Base-by-base conservation (phyloP, 2,888 invertebrate genomes). In the Eilema depressum region DNA sequence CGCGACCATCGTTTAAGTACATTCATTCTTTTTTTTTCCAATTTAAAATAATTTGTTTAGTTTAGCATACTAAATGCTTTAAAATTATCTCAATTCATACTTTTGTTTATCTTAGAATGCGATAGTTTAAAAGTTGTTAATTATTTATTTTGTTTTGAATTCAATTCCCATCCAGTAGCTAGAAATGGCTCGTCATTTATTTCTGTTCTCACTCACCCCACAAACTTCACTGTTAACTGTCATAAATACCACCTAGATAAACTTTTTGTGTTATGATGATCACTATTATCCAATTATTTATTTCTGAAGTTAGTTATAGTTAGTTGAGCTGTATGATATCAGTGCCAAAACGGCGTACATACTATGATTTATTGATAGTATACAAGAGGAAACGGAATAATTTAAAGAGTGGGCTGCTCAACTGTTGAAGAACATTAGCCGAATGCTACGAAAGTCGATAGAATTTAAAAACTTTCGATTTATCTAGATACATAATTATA, bases 351-450 rank as follows among this genome's bases (percentile, higher is more conserved):
- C 20, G 17, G 47, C 20, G 20, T 73, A 73, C 75, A 79, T 69
- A 69, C 79, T 75, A 73, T 80, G 74, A 70, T 63, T 60, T 72
- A 70, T 47, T 47, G 7, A 20, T 47, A 47, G 47, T 47, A 47
- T 20, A 47, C 47, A 47, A 47, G 47, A 47, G 47, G 20, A 17
- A 20, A 47, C 20, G 1, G 20, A 47, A 47, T 47, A 47, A 47
- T 2, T 20, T 20, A 47, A 47, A 47, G 1, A 1, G 20, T 47
- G 7, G 20, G 47, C 8, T 5, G 1, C 47, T 47, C 7, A 20
- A 20, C 20, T 47, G 47, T 7, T 20, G 47, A 1, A 41, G 4
- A 41, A 41, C 17, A 17, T 41, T 41, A 17, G 41, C 17, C 41
- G 17, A 41, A 20, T 20, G 47, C 47, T 47, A 20, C 20, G 3